Conservation (phyloP, 2,888 invertebrate species). For the Lamellibrachia columna region DNA sequence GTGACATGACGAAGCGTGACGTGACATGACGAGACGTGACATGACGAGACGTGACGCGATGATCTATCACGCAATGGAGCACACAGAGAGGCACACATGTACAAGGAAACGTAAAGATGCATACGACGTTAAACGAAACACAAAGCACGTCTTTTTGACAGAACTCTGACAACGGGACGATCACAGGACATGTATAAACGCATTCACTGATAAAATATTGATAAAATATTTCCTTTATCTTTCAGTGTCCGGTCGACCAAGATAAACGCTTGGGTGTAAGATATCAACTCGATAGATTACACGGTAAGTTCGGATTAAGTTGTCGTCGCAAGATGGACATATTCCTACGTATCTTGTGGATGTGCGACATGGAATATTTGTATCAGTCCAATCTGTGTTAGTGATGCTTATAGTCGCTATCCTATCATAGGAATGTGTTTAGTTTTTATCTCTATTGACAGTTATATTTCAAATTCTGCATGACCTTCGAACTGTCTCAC, state of each 20-base stretch:
- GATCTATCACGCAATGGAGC: too few relatives aligned
- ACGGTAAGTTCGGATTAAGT: background rate
- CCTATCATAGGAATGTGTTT: background rate
- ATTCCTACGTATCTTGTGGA: background rate
- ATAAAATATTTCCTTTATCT: background rate
- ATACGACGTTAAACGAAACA: background rate
- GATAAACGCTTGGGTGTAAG: background rate
- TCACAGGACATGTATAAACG: background rate
- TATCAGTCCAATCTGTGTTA: background rate
- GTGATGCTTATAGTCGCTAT: background rate
- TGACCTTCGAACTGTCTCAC: background rate
- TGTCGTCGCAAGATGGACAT: background rate
- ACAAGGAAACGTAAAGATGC: background rate
- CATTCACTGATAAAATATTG: slow-evolving; percentile 1
- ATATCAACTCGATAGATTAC: background rate
- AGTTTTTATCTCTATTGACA: background rate
- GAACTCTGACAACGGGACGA: background rate
- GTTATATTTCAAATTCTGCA: background rate
- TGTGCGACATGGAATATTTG: background rate
- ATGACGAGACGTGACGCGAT: too few relatives aligned
- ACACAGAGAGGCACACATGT: background rate
- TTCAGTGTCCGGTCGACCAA: background rate
- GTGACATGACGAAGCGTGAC: too few relatives aligned
- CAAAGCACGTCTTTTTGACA: background rate
- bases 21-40: too few relatives aligned